Percentiles rank a stretch among this genome's conserved stretches.
These are phyloP conservation scores for Hemicrepidius hirtus DNA, from an alignment of 2,888 invertebrate genomes.

Conservation along the genomic window DNA sequence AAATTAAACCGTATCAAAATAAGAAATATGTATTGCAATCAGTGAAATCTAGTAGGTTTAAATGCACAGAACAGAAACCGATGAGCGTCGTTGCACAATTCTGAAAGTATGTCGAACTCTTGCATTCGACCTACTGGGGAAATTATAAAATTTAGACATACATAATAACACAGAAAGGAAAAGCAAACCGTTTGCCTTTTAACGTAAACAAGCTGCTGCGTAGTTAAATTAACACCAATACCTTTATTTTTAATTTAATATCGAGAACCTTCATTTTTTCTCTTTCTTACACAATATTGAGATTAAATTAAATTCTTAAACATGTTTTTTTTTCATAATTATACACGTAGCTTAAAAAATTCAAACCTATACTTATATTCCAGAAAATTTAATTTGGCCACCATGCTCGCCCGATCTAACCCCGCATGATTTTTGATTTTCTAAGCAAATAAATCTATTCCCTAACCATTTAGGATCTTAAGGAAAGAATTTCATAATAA, in stretches of 20 bases:
- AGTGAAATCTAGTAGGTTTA: constrained; percentile 39
- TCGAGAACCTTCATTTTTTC: constrained; percentile 9
- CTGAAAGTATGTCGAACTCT: constrained; percentile 47
- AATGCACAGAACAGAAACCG: constrained; percentile 8
- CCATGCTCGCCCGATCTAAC: too few species aligned
- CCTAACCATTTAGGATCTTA: too few species aligned
- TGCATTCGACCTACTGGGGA: constrained; percentile 43
- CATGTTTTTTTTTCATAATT: too few species aligned
- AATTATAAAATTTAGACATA: constrained; percentile 40
- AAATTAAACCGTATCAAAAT: neutral
- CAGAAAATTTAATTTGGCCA: too few species aligned
- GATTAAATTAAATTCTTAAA: too few species aligned
- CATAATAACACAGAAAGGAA: constrained; percentile 27
- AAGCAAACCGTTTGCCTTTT: constrained; percentile 4
- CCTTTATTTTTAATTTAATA: constrained; percentile 12
- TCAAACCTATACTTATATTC: too few species aligned
- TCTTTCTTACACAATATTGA: constrained; percentile 12
- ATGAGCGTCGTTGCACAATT: constrained; percentile 33
- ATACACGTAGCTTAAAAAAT: too few species aligned
- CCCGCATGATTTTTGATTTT: too few species aligned
- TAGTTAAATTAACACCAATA: constrained; percentile 7
- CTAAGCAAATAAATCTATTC: too few species aligned
- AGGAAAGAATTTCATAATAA: too few species aligned
- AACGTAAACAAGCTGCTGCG: constrained; percentile 6
- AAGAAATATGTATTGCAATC: constrained; percentile 21